These are phyloP conservation scores for Pseudococcus longispinus DNA, from an alignment of 2,888 invertebrate genomes.

Conservation along the genomic window DNA sequence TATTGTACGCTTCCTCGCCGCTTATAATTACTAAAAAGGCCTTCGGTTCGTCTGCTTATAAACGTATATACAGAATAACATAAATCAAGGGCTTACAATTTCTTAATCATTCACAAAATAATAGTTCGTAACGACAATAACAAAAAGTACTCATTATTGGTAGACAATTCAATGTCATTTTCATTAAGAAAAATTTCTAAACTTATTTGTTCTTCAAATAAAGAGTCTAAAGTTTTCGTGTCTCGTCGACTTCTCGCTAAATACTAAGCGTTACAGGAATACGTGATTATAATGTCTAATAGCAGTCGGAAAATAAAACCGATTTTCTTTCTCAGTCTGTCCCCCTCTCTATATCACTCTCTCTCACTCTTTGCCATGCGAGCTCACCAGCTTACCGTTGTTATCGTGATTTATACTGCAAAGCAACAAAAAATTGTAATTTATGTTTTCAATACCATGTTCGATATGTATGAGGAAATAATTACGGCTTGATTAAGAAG, in stretches of 20 bases:
- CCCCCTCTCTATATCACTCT: background rate
- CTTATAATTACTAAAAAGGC: constrained; percentile 3
- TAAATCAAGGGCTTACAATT: constrained; percentile 54
- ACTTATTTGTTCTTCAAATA: constrained; percentile 38
- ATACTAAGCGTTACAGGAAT: constrained; percentile 25
- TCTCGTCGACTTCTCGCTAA: constrained; percentile 49
- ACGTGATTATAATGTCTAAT: constrained; percentile 51
- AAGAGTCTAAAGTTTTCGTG: constrained; percentile 38
- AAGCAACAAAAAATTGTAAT: constrained; percentile 37
- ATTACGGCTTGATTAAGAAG: constrained; percentile 39
- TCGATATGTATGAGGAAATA: constrained; percentile 47
- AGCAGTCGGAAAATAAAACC: constrained; percentile 35
- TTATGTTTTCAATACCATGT: constrained; percentile 46
- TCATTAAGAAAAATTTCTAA: constrained; percentile 55
- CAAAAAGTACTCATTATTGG: constrained; percentile 54
- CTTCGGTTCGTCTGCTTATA: background rate
- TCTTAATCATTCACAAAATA: constrained; percentile 55
- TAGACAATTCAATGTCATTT: constrained; percentile 56
- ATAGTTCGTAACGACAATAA: constrained; percentile 45
- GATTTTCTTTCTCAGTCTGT: constrained; percentile 20
- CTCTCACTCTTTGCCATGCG: background rate
- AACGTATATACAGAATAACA: constrained; percentile 11
- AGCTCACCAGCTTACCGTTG: background rate
- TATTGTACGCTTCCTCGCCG: constrained; percentile 19
- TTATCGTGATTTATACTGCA: constrained; percentile 45